Evolutionary conservation across 2,113 vertebrate species (phyloP), one percentile per base, ranked within the genome.

Genomic region (Neodontobutis hainanensis): DNA sequence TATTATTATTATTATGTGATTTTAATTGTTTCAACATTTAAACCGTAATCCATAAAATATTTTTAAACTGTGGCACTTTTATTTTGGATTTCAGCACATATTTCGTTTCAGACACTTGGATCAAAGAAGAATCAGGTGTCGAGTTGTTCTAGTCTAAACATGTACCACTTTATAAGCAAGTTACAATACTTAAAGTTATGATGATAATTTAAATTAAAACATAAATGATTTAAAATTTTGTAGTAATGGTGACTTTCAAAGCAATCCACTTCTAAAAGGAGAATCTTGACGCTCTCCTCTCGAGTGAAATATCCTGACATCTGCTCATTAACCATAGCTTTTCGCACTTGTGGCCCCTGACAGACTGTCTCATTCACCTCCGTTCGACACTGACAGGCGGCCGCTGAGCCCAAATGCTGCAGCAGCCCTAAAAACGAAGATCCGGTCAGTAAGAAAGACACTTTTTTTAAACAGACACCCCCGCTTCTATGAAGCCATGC

Each of bases 331-430:
- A 84, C 81, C 64, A 47, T 65, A 11, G 40, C 70, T 75, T 79
- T 74, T 73, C 68, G 75, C 62, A 49, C 69, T 70, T 65, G 46
- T 73, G 73, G 42, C 73, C 73, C 81, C 67, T 68, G 83, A 86
- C 80, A 79, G 87, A 79, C 79, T 64, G 80, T 83, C 83, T 80
- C 85, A 81, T 86, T 86, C 83, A 82, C 84, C 85, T 84, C 79
- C 12, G 63, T 83, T 84, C 74, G 84, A 83, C 77, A 82, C 75
- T 48, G 55, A 85, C 70, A 70, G 70, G 45, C 70, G 1, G 71
- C 34, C 63, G 16, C 70, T 80, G 75, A 79, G 85, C 66, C 79
- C 72, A 61, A 86, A 75, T 63, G 19, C 81, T 61, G 19, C 40
- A 34, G 35, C 58, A 10, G 60, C 60, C 45, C 53, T 32, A 42